Base-by-base conservation (phyloP, 2,888 invertebrate species). In the Phyto melanocephala region DNA sequence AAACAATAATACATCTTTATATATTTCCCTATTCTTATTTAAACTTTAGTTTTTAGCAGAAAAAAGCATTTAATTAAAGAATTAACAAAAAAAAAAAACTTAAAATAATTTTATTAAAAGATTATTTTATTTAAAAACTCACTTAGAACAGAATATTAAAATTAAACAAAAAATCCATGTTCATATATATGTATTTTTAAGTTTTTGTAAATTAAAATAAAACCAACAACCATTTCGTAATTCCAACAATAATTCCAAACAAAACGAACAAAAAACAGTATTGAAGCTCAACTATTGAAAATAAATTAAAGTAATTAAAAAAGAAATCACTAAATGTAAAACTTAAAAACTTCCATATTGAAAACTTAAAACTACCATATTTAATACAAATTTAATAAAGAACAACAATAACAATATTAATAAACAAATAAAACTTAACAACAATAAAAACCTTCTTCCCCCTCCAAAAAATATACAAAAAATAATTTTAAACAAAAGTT, bases 331-430 rank as follows among this genome's bases (percentile, higher is more conserved):
- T 78, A 45, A 83, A 78, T 70, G 63, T 60, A 81, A 60, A 63
- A 68, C 80, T 70, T 76, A 70, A 75, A 80, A 67, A 76, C 71
- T 81, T 84, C 77, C 83, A 83, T 78, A 78, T 85, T 85, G 82
- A 84, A 85, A 85, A 77, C 65, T 81, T 65, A 72, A 67, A 72
- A 68, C 78, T 65, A 74, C 67, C 72, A 74, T 45, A 79, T 72
- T 76, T 47, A 78, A 71, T 28, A 70, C 28, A 28, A 28, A 28
- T 28, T 28, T 28, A 28, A 56, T 15, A n/a, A 28, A 45, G 45
- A 35, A 20, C 15, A 45, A 67, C 13, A 33, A 42, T 13, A 70
- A 37, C 37, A 28, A 28, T 5, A 11, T 28, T 22, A 20, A 60
- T 20, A 37, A 35, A 58, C 47, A 84, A 84, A 83, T 77, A 85